These are phyloP conservation scores for Sarcophaga rosellei DNA, from an alignment of 2,888 invertebrate genomes.

Conservation along the genomic window DNA sequence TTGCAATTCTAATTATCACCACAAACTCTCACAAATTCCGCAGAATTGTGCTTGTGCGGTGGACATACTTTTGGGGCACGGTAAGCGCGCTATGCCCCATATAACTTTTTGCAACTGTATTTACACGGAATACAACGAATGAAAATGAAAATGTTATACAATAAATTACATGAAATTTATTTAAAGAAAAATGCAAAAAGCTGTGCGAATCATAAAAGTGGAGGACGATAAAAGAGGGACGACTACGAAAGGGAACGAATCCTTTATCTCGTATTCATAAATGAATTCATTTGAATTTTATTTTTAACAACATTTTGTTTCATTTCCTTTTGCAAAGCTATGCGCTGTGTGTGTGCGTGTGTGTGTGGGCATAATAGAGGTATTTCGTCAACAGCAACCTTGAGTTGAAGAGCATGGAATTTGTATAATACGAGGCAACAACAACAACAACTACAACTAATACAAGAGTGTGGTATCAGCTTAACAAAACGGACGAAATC, in stretches of 20 bases:
- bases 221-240: too few species aligned
- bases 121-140: neutral
- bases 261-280: constrained; percentile 17
- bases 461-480: neutral
- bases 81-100: neutral
- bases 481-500: constrained; percentile 16
- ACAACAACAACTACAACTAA: neutral
- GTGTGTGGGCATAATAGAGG: neutral
- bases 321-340: neutral
- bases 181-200: neutral
- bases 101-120: neutral
- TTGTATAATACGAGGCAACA: neutral
- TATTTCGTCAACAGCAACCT: constrained; percentile 46
- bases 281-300: constrained; percentile 51
- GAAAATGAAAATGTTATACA: constrained; percentile 10
- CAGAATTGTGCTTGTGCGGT: too few species aligned
- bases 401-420: constrained; percentile 41
- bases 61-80: too few species aligned
- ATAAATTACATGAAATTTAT: constrained; percentile 11
- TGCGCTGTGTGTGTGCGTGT: neutral
- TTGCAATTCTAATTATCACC: constrained; percentile 11
- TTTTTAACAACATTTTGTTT: constrained; percentile 34
- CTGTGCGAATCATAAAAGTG: too few species aligned
- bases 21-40: neutral
- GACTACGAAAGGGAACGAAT: neutral